These are phyloP conservation scores for Chondrosia reniformis DNA, from an alignment of 37 sponge, comb jelly and placozoan genomes.

Conservation along the genomic window DNA sequence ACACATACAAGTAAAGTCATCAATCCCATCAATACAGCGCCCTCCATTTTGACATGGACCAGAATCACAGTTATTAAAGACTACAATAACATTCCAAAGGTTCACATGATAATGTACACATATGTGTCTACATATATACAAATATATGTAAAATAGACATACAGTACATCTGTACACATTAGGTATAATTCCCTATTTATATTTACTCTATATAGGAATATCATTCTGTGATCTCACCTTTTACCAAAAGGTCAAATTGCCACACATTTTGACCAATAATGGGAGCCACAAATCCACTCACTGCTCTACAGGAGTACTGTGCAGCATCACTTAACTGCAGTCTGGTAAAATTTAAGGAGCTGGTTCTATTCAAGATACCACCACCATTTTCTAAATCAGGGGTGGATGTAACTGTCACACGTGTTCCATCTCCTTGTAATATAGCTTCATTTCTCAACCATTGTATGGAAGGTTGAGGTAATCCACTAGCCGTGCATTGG, in stretches of 20 bases:
- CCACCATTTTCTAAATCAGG: background rate
- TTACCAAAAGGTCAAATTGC: background rate
- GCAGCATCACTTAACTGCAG: slow-evolving; percentile 7
- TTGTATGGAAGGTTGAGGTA: background rate
- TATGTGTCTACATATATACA: background rate
- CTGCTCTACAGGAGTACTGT: slow-evolving; percentile 6
- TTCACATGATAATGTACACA: background rate
- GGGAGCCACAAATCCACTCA: slow-evolving; percentile 16
- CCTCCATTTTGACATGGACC: background rate
- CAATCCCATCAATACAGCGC: background rate
- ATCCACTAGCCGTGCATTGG: background rate
- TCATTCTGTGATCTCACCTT: background rate
- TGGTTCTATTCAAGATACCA: background rate
- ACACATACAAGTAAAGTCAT: background rate
- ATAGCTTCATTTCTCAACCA: background rate
- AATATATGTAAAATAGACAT: background rate
- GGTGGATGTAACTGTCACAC: background rate
- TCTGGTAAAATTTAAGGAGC: background rate
- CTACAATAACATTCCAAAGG: background rate
- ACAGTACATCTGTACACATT: background rate
- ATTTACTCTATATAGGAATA: too few species aligned
- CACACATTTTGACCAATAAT: background rate
- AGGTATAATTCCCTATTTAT: background rate
- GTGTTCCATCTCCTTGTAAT: background rate
- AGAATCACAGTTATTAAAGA: background rate